Percentiles rank a stretch among this genome's conserved stretches.
These are phyloP conservation scores for Lates calcarifer DNA, from an alignment of 2,113 vertebrate genomes.

Conservation along the genomic window DNA sequence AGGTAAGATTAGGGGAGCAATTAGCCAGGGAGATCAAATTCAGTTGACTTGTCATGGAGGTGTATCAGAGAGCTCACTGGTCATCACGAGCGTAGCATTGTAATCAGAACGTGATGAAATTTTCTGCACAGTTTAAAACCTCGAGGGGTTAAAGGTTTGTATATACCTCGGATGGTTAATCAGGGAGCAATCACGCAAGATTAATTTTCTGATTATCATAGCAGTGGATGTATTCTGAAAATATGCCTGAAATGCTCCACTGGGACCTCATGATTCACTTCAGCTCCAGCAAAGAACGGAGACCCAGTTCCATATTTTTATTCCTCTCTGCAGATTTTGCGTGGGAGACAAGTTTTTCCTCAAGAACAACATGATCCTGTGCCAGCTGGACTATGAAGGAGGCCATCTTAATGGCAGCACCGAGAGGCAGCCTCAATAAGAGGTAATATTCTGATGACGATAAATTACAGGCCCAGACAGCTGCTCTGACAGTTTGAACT, in stretches of 20 bases:
- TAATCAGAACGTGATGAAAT: conserved; percentile 57
- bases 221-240: conserved; percentile 47
- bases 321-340: conserved; percentile 90
- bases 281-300: conserved; percentile 32
- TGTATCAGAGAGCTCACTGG: conserved; percentile 51
- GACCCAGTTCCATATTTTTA: conserved; percentile 56
- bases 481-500: conserved; percentile 59
- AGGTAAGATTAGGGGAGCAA: conserved; percentile 89
- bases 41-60: conserved; percentile 61
- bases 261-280: conserved; percentile 57
- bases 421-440: conserved; percentile 92
- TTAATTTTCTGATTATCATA: conserved; percentile 62
- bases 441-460: conserved; percentile 62
- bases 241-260: conserved; percentile 48
- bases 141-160: conserved; percentile 48
- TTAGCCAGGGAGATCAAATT: conserved; percentile 76
- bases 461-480: conserved; percentile 50
- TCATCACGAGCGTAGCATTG: conserved; percentile 53
- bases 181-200: conserved; percentile 59
- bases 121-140: conserved; percentile 22
- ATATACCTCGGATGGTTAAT: conserved; percentile 49
- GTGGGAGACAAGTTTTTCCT: conserved; percentile 99
- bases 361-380: conserved; percentile 99
- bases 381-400: conserved; percentile 99
- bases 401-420: conserved; percentile 95